Evolutionary conservation across 23 tunicate genomes (phyloP), one percentile per base, ranked within the genome.

Genomic region (Halocynthia roretzi): DNA sequence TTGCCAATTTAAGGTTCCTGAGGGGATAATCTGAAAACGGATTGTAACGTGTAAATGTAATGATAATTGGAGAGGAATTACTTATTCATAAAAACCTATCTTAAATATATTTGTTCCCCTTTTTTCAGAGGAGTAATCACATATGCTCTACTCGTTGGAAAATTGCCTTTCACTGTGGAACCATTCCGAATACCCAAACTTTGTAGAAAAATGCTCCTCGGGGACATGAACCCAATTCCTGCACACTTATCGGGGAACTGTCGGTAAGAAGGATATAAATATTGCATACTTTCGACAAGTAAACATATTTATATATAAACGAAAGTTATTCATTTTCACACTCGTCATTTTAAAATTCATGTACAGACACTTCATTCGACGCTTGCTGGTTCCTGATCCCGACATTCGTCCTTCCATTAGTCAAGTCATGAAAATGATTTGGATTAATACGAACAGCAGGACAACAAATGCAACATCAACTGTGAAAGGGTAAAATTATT

Each of bases 151-250:
- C 77, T 96, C 67, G 96, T 83, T 22, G 99, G 99, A 50, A 91
- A 91, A 74, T 80, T 96, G 12, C 99, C 99, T 8, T 96, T 96
- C 80, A 89, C 97, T 6, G 96, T 89, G 0, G 97, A 96, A 60
- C 99, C 99, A 10, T 96, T 96, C 73, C 72, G 82, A 64, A 87
- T 96, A 48, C 91, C 93, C 15, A 85, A 79, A 49, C 81, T 96
- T 7, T 96, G 96, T 54, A 82, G 81, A 49, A 96, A 96, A 71
- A 96, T 96, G 99, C 49, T 90, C 64, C 51, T 80, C 11, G 96
- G 96, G 10, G 99, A 96, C 61, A 96, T 96, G 96, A 89, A 89
- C 52, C 93, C 89, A 7, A 82, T 96, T 50, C 99, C 99, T 5
- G 15, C 96, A 9, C 50, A 52, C 49, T 40, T 86, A 11, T 70